phyloP scores from a whole-genome alignment of 2,797 vertebrate genomes.

The Botia almorhae region DNA sequence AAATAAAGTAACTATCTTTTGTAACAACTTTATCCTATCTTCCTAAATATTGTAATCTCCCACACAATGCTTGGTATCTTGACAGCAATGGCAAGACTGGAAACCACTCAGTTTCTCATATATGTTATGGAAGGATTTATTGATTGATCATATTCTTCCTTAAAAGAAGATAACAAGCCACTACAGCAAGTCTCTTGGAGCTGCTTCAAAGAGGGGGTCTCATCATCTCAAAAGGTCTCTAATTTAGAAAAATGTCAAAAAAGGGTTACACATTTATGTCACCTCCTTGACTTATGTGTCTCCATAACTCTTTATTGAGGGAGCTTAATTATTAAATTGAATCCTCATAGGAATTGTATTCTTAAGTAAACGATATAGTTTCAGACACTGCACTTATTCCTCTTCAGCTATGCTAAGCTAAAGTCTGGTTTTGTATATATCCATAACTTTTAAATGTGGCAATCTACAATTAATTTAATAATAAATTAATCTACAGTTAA shows the following conservation, averaged over 20 bases:
- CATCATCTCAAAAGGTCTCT: constrained; percentile 50
- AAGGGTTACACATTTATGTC: constrained; percentile 47
- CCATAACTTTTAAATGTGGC: too few relatives aligned
- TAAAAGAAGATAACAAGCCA: constrained; percentile 48
- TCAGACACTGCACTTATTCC: too few relatives aligned
- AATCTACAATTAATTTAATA: too few relatives aligned
- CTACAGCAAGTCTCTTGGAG: constrained; percentile 45
- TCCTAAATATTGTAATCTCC: not conserved
- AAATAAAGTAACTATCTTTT: not conserved
- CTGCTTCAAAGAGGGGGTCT: constrained; percentile 45
- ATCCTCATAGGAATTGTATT: not conserved
- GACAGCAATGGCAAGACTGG: constrained; percentile 9
- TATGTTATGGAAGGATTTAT: constrained; percentile 53
- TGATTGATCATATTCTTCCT: constrained; percentile 52
- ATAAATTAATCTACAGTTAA: not conserved
- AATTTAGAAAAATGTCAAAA: constrained; percentile 47
- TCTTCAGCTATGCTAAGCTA: too few relatives aligned
- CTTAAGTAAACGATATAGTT: not conserved
- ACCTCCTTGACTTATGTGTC: constrained; percentile 51
- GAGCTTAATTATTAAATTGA: constrained; percentile 51
- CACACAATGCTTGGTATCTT: constrained; percentile 22
- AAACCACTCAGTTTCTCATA: constrained; percentile 36
- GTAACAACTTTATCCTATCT: not conserved
- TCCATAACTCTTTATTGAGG: constrained; percentile 48
- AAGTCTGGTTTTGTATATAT: too few relatives aligned